Percentiles rank a stretch among this genome's conserved stretches.
phyloP scores from a whole-genome alignment of 2,113 vertebrate species.

The Catharus minimus region DNA sequence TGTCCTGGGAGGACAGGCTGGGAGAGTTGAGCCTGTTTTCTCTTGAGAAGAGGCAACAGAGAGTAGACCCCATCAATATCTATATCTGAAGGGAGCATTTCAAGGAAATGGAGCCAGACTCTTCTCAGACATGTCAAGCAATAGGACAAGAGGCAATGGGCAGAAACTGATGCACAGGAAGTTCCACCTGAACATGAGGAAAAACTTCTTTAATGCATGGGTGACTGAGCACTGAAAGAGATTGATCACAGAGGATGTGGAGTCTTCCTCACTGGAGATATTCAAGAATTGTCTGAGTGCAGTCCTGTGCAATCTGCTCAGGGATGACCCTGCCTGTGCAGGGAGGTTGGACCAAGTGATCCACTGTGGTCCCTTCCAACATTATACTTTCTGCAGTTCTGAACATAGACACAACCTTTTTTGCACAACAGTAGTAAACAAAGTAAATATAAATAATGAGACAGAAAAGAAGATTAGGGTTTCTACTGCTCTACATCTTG shows the following conservation, averaged over 20 bases:
- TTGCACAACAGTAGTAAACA: neutral
- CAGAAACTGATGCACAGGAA: neutral
- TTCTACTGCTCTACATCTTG: neutral
- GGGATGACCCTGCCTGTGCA: neutral
- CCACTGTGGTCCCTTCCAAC: neutral
- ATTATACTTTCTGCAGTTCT: neutral
- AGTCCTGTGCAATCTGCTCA: neutral
- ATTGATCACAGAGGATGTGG: neutral
- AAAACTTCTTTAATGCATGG: neutral
- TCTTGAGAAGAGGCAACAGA: neutral
- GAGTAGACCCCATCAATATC: neutral
- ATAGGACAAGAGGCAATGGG: neutral
- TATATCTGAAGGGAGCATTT: neutral
- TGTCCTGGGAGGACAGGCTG: neutral
- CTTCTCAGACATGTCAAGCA: fast-evolving
- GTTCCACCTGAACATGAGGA: neutral
- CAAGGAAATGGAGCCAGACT: neutral
- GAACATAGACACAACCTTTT: neutral
- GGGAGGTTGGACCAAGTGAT: neutral
- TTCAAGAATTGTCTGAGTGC: neutral
- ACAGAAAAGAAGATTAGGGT: neutral
- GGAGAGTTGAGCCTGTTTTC: neutral
- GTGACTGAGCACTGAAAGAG: too few relatives aligned
- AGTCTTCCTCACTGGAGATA: neutral
- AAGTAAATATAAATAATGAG: neutral